phyloP scores from a whole-genome alignment of 2,113 vertebrate genomes.

The Petroica traversi region DNA sequence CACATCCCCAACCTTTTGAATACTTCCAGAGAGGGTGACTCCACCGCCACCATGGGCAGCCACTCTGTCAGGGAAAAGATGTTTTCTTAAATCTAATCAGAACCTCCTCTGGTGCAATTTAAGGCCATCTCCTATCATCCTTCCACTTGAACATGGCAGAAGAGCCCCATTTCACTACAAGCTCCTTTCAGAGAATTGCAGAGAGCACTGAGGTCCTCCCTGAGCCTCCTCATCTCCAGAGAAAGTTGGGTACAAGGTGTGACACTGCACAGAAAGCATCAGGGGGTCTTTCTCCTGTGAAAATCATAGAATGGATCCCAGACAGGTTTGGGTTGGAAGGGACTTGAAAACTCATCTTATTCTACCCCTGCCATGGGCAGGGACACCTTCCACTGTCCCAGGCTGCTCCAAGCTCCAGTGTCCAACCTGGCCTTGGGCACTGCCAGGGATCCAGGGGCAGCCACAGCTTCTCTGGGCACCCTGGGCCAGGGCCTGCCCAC shows the following conservation, averaged over 20 bases:
- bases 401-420: too few species aligned
- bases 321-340: neutral
- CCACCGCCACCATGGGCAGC: too few species aligned
- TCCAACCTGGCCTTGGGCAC: too few species aligned
- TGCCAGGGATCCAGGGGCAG: too few species aligned
- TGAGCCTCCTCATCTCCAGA: neutral
- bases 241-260: neutral
- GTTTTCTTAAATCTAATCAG: neutral
- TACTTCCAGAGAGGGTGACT: neutral
- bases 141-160: neutral
- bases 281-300: neutral
- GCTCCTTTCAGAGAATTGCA: neutral
- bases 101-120: neutral
- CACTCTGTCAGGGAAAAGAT: neutral
- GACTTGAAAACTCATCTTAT: rapidly evolving
- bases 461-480: too few species aligned
- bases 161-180: neutral
- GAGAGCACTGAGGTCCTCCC: neutral
- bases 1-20: too few species aligned
- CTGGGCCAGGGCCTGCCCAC: too few species aligned
- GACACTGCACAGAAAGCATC: neutral
- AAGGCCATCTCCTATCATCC: neutral
- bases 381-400: neutral
- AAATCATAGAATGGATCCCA: neutral
- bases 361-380: neutral